Conservation (phyloP, 2,113 vertebrate species). For the Alces alces region DNA sequence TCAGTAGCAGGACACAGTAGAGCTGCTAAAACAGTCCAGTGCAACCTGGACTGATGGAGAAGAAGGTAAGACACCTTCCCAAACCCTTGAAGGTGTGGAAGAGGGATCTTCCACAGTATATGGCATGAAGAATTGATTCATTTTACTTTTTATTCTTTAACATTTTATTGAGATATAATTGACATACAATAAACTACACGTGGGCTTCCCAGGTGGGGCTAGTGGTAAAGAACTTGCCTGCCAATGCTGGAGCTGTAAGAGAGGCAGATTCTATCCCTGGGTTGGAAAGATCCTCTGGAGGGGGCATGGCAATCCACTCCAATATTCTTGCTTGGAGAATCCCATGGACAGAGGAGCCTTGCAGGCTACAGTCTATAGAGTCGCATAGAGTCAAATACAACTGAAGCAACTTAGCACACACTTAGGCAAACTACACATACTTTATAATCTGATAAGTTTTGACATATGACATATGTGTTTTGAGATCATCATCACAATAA, state of each 20-base stretch:
- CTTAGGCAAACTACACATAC: background rate
- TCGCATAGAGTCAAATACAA: background rate
- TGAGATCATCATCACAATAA: background rate
- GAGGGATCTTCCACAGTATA: background rate
- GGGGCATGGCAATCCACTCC: background rate
- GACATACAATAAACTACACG: background rate
- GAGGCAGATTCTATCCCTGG: background rate
- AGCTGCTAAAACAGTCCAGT: background rate
- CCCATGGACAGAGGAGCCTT: background rate
- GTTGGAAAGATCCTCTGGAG: background rate
- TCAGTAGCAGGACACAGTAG: background rate
- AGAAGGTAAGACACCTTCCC: background rate
- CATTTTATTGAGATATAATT: background rate
- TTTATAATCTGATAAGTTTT: background rate
- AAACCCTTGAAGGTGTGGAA: background rate
- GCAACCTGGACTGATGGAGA: background rate
- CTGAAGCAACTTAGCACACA: background rate
- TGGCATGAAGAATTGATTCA: background rate
- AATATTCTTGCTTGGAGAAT: background rate
- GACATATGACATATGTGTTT: background rate
- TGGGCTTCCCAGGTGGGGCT: background rate
- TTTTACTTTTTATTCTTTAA: background rate
- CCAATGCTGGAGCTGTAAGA: background rate
- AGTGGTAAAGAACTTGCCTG: background rate
- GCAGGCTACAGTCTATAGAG: rapidly evolving